Evolutionary conservation across 2,797 vertebrate genomes (phyloP).

Genomic region (Sandelia bainsii): DNA sequence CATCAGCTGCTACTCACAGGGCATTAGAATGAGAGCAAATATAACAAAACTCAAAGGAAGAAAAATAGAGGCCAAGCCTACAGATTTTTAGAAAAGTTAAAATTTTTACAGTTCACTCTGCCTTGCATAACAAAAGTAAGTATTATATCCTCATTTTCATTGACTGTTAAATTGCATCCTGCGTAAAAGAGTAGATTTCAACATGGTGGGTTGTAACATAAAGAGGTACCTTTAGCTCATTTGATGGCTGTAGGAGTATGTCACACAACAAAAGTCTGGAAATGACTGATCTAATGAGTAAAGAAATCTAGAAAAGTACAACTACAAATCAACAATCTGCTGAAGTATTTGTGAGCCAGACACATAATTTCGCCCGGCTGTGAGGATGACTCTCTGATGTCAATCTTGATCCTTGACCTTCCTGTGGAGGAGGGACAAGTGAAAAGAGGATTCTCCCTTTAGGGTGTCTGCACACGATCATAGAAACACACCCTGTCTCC

Average conservation of each 20-base stretch:
- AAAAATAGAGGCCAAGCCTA: not conserved
- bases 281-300: not conserved
- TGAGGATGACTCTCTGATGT: constrained; percentile 12
- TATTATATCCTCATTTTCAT: too few relatives aligned
- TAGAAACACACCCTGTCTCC: constrained; percentile 2
- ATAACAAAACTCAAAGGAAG: not conserved
- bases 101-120: too few relatives aligned
- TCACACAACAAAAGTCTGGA: not conserved
- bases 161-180: not conserved
- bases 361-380: not conserved
- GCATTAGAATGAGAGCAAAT: not conserved
- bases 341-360: constrained; percentile 8
- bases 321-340: constrained; percentile 12
- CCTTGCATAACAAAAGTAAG: too few relatives aligned
- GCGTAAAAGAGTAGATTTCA: not conserved
- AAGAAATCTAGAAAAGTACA: not conserved
- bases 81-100: not conserved
- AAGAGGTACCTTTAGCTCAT: not conserved
- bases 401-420: constrained; percentile 33
- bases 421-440: not conserved
- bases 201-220: not conserved
- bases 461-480: not conserved
- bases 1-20: not conserved
- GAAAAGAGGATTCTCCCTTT: constrained; percentile 31
- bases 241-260: not conserved